Conservation (phyloP, 1,140 invertebrate genomes). For the Bombus haemorrhoidalis region DNA sequence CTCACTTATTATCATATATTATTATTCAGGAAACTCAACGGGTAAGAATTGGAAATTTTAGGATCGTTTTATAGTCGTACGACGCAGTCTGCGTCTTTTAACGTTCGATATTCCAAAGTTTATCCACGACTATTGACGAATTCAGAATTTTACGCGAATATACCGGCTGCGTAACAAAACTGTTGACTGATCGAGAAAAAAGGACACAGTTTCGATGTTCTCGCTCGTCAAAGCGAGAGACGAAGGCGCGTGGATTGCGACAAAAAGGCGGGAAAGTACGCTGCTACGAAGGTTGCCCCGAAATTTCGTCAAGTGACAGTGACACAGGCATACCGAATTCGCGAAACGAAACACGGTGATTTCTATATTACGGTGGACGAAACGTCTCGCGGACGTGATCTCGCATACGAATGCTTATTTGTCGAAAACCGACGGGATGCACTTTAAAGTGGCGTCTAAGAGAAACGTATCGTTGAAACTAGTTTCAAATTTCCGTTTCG, state of each 20-base stretch:
- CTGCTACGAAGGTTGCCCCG: background rate
- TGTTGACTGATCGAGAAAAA: background rate
- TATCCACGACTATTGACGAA: no score
- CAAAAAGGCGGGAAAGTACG: conserved; percentile 36
- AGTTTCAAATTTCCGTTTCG: background rate
- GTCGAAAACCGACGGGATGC: background rate
- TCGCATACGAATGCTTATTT: conserved; percentile 24
- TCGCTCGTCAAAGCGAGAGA: background rate
- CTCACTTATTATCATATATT: no score
- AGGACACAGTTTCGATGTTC: background rate
- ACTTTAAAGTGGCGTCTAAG: background rate
- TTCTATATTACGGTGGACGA: background rate
- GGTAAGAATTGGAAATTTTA: no score
- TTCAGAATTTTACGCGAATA: no score
- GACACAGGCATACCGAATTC: background rate
- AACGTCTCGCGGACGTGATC: conserved; percentile 2
- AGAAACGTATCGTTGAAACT: background rate
- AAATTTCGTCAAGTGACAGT: conserved; percentile 23
- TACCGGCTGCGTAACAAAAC: background rate
- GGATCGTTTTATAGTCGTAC: no score
- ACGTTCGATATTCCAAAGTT: no score
- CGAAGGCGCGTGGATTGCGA: background rate
- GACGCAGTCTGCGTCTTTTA: no score
- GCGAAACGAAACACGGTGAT: background rate
- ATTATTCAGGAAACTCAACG: no score